These are phyloP conservation scores for Ceratina japonica DNA, from an alignment of 1,140 invertebrate genomes.

Conservation along the genomic window DNA sequence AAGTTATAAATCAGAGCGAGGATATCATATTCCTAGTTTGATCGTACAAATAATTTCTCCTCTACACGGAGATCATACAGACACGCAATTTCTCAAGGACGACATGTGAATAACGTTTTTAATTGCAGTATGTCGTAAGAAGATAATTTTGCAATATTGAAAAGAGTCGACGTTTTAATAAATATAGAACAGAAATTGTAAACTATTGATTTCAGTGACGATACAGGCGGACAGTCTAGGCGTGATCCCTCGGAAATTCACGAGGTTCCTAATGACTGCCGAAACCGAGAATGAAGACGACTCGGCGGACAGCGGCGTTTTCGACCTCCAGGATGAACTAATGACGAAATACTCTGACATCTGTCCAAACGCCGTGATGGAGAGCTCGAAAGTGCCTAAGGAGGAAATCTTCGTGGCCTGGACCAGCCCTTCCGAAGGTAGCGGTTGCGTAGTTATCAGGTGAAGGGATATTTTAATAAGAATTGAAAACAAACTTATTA, in stretches of 20 bases:
- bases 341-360: slow-evolving; percentile 86
- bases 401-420: slow-evolving; percentile 83
- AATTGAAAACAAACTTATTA: slow-evolving; percentile 2
- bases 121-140: background rate
- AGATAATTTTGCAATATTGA: background rate
- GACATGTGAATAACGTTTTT: background rate
- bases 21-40: background rate
- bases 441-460: slow-evolving; percentile 88
- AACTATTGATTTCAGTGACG: slow-evolving; percentile 66
- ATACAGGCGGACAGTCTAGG: slow-evolving; percentile 61
- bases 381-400: slow-evolving; percentile 86
- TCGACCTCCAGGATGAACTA: slow-evolving; percentile 85
- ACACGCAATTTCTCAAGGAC: background rate
- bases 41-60: slow-evolving; percentile 34
- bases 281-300: slow-evolving; percentile 77
- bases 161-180: background rate
- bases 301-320: slow-evolving; percentile 77
- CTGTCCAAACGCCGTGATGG: slow-evolving; percentile 88
- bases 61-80: slow-evolving; percentile 42
- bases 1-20: slow-evolving; percentile 52
- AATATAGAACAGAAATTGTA: background rate
- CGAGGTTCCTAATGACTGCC: slow-evolving; percentile 84
- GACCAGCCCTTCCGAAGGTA: slow-evolving; percentile 87
- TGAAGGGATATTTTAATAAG: slow-evolving; percentile 65
- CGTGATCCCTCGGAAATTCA: slow-evolving; percentile 81